phyloP scores from a whole-genome alignment of 2,888 invertebrate genomes.

The Eupeodes luniger region DNA sequence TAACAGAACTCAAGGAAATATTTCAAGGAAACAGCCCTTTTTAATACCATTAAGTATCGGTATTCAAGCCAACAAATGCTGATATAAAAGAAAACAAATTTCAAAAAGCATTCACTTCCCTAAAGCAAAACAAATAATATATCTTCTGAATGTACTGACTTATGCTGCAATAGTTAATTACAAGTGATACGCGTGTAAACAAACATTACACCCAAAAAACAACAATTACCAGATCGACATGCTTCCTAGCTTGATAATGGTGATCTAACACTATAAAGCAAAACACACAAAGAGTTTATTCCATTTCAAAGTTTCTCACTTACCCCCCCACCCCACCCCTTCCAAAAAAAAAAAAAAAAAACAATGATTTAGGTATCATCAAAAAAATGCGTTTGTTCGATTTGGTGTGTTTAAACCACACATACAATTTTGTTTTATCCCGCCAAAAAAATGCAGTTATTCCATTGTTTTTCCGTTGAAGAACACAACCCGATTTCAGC shows the following conservation, averaged over 20 bases:
- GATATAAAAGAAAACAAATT: conserved; percentile 37
- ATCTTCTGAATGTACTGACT: conserved; percentile 34
- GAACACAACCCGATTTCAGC: conserved; percentile 40
- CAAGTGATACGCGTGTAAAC: not conserved
- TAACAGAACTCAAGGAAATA: no score
- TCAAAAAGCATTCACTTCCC: conserved; percentile 45
- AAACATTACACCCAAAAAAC: conserved; percentile 3
- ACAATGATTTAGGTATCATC: conserved; percentile 2
- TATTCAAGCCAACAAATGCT: not conserved
- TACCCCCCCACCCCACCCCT: not conserved
- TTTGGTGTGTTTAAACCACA: conserved; percentile 7
- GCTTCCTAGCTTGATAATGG: not conserved
- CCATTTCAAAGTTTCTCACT: not conserved
- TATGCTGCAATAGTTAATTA: conserved; percentile 57
- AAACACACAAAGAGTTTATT: not conserved
- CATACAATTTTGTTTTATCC: conserved; percentile 18
- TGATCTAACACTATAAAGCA: conserved; percentile 9
- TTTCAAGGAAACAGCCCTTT: no score
- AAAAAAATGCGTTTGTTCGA: conserved; percentile 30
- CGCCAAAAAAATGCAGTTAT: conserved; percentile 29
- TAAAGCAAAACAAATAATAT: conserved; percentile 63
- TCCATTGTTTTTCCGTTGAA: conserved; percentile 61
- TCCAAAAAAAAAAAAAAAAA: not conserved
- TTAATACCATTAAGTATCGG: no score
- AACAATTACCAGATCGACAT: not conserved